These are phyloP conservation scores for Cantharis lateralis DNA, from an alignment of 2,888 invertebrate species.

Conservation along the genomic window DNA sequence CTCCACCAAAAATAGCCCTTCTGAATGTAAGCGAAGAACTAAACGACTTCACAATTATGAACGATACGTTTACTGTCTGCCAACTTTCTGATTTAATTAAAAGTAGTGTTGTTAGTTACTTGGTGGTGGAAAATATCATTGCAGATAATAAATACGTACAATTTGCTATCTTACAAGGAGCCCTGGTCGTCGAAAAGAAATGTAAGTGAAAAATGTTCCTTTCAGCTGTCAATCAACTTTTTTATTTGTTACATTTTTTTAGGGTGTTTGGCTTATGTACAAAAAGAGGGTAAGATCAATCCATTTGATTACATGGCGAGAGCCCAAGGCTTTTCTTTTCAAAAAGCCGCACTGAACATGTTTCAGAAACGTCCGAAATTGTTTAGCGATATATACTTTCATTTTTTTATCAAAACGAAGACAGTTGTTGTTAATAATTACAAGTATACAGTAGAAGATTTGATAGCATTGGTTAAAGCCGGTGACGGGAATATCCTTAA, in stretches of 20 bases:
- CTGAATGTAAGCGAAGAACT: not conserved
- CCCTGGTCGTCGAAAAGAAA: constrained; percentile 41
- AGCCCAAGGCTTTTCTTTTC: constrained; percentile 5
- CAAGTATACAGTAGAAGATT: constrained; percentile 37
- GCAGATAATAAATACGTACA: constrained; percentile 38
- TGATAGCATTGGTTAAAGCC: constrained; percentile 37
- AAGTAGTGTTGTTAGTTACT: constrained; percentile 39
- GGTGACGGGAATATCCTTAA: constrained; percentile 44
- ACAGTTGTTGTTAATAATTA: constrained; percentile 33
- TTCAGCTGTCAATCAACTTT: too few species aligned
- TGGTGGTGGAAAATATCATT: constrained; percentile 39
- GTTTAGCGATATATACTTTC: constrained; percentile 47
- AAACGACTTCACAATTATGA: constrained; percentile 9
- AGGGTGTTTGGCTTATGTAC: constrained; percentile 38
- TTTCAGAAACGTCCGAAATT: constrained; percentile 45
- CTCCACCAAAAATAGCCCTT: constrained; percentile 7
- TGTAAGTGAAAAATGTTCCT: constrained; percentile 23
- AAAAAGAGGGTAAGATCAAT: constrained; percentile 1
- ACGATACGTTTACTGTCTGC: not conserved
- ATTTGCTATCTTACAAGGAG: constrained; percentile 43
- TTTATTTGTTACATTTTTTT: too few species aligned
- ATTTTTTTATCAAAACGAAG: constrained; percentile 35
- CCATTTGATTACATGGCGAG: constrained; percentile 16
- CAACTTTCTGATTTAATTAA: constrained; percentile 25
- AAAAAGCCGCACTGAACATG: constrained; percentile 39